A percentile compares a stretch with the other conserved stretches of the same genome.
Evolutionary conservation across 2,888 invertebrate species (phyloP).

Genomic region (Salticus scenicus): DNA sequence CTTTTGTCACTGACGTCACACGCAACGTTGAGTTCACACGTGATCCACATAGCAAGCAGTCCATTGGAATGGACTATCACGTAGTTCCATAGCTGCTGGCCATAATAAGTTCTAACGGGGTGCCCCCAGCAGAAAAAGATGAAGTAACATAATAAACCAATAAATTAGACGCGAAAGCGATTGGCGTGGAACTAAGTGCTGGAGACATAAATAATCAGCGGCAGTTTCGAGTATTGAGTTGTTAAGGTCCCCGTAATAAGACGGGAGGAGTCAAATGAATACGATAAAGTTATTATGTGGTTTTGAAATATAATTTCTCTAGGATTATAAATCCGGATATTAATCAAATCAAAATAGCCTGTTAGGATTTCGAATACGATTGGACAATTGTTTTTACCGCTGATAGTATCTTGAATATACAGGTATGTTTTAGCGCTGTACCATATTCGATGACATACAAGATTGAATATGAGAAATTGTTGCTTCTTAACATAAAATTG

Average conservation of each 20-base stretch:
- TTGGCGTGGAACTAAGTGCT: constrained; percentile 42
- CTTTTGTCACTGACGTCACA: constrained; percentile 67
- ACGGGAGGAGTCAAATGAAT: constrained; percentile 50
- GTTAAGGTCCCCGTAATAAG: constrained; percentile 52
- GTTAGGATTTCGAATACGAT: background rate
- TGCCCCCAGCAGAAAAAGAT: constrained; percentile 39
- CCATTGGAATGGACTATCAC: constrained; percentile 59
- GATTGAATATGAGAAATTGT: no score
- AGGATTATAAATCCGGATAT: constrained; percentile 13
- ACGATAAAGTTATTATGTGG: constrained; percentile 36
- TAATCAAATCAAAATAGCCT: constrained; percentile 32
- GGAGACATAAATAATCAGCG: constrained; percentile 53
- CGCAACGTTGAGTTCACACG: constrained; percentile 66
- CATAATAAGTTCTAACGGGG: constrained; percentile 25
- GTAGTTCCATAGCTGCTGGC: constrained; percentile 23
- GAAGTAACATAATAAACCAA: constrained; percentile 60
- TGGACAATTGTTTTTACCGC: background rate
- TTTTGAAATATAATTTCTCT: background rate
- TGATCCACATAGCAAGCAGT: constrained; percentile 53
- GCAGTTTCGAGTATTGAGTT: constrained; percentile 62
- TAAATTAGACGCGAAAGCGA: constrained; percentile 50
- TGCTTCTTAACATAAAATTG: no score
- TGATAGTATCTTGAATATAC: constrained; percentile 1
- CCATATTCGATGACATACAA: no score
- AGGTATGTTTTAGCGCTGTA: no score